Evolutionary conservation across 2,797 vertebrate genomes (phyloP).

Genomic region (Lepilemur septentrionalis): DNA sequence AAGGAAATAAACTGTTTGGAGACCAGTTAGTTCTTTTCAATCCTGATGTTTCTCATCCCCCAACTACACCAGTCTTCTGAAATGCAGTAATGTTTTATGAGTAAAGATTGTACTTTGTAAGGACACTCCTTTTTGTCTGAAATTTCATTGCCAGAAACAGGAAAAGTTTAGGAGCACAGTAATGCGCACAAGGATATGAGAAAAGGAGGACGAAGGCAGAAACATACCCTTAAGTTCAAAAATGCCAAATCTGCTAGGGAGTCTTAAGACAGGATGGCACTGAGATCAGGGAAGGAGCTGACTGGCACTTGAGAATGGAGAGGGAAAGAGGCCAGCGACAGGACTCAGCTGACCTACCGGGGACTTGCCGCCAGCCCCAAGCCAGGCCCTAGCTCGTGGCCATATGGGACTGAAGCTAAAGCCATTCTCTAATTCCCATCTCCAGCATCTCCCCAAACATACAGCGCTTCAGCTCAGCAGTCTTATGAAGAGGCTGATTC

Average conservation of each 20-base stretch:
- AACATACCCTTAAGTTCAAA: not conserved
- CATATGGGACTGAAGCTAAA: not conserved
- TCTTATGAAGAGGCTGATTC: not conserved
- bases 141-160: slow-evolving; percentile 46
- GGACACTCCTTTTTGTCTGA: slow-evolving; percentile 49
- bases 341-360: not conserved
- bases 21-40: slow-evolving; percentile 36
- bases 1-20: slow-evolving; percentile 34
- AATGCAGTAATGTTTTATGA: slow-evolving; percentile 49
- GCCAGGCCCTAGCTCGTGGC: not conserved
- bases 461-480: not conserved
- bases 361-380: not conserved
- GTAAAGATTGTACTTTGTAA: slow-evolving; percentile 60
- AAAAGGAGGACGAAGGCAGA: not conserved
- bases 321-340: not conserved
- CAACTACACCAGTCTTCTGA: slow-evolving; percentile 38
- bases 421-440: not conserved
- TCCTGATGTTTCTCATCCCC: slow-evolving; percentile 3
- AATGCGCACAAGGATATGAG: not conserved
- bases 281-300: slow-evolving; percentile 13
- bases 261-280: not conserved
- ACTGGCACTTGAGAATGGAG: not conserved
- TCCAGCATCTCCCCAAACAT: not conserved
- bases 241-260: not conserved
- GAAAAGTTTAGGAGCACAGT: not conserved